phyloP scores from a whole-genome alignment of 2,888 invertebrate genomes.

The Carterocephalus palaemon region DNA sequence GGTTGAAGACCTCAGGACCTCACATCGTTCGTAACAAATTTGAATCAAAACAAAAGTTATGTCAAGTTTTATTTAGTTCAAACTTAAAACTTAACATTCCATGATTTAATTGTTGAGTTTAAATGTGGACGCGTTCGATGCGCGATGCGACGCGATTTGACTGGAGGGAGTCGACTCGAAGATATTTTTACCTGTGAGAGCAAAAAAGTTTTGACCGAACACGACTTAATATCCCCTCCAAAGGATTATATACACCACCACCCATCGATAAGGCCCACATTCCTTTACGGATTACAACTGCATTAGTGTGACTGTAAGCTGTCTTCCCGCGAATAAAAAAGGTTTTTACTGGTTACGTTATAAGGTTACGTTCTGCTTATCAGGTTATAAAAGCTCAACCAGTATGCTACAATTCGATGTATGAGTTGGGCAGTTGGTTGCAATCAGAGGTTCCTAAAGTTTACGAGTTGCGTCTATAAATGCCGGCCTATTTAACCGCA shows the following conservation, averaged over 20 bases:
- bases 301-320: slow-evolving; percentile 53
- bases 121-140: slow-evolving; percentile 9
- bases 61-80: no score
- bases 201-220: slow-evolving; percentile 57
- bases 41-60: no score
- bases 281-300: slow-evolving; percentile 38
- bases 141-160: slow-evolving; percentile 58
- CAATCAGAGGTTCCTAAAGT: slow-evolving; percentile 55
- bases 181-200: slow-evolving; percentile 75
- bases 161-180: slow-evolving; percentile 54
- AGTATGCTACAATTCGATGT: slow-evolving; percentile 52
- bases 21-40: no score
- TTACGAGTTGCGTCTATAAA: slow-evolving; percentile 31
- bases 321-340: slow-evolving; percentile 28
- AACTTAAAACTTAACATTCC: no score
- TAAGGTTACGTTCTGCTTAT: slow-evolving; percentile 27
- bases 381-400: slow-evolving; percentile 46
- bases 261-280: background rate
- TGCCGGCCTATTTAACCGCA: slow-evolving; percentile 31
- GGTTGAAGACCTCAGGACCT: background rate
- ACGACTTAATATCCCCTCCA: slow-evolving; percentile 38
- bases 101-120: no score
- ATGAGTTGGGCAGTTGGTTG: slow-evolving; percentile 71
- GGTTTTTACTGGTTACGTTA: slow-evolving; percentile 33
- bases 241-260: slow-evolving; percentile 32